A percentile compares a stretch with the other conserved stretches of the same genome.
Conservation (phyloP, 2,888 invertebrate genomes). For the Anthoptus insignis region DNA sequence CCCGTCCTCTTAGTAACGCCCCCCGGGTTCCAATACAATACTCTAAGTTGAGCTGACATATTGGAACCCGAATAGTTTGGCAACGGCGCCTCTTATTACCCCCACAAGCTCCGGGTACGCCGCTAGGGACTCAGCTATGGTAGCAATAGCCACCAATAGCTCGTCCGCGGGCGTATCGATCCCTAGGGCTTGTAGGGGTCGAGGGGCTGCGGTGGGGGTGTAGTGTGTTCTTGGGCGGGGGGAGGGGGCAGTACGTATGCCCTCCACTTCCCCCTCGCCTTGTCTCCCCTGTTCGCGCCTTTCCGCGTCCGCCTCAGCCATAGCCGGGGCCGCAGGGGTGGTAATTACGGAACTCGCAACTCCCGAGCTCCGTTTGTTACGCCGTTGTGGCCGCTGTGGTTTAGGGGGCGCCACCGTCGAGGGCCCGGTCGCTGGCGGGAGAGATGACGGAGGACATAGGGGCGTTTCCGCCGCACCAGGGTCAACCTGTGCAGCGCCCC, state of each 20-base stretch:
- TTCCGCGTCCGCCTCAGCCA: background rate
- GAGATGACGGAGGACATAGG: background rate
- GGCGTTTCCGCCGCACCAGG: no score
- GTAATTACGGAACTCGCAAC: background rate
- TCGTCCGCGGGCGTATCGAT: background rate
- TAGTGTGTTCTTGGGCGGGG: background rate
- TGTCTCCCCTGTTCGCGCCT: background rate
- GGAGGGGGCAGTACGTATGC: no score
- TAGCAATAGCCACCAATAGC: background rate
- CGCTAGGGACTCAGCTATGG: background rate
- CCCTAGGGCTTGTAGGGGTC: background rate
- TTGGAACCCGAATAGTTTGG: background rate
- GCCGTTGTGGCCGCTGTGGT: no score
- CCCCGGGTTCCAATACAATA: conserved; percentile 1
- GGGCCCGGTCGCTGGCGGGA: background rate
- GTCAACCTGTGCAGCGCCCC: background rate
- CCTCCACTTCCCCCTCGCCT: background rate
- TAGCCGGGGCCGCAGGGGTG: background rate
- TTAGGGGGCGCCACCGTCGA: no score
- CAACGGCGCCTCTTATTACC: background rate
- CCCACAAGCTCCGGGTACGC: background rate
- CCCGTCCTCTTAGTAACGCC: background rate
- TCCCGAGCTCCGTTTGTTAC: no score
- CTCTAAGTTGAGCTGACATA: background rate
- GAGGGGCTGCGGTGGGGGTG: background rate